Conservation (phyloP, 2,888 invertebrate species). For the Stenotaenia linearis region DNA sequence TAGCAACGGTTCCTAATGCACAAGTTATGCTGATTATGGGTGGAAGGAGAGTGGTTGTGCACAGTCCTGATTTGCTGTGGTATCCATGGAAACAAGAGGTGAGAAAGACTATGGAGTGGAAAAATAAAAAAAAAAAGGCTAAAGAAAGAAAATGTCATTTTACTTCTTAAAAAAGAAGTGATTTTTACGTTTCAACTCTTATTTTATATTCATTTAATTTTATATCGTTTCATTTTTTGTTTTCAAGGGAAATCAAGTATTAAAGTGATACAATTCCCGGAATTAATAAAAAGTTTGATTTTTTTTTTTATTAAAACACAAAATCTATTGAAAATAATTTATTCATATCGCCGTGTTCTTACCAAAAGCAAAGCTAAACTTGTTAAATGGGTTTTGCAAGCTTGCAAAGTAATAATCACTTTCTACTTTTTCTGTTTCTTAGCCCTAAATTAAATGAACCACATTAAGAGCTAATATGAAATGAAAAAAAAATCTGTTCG, state of each 20-base stretch:
- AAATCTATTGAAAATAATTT: not conserved
- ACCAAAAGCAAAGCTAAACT: not conserved
- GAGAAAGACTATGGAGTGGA: not conserved
- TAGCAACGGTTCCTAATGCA: slow-evolving; percentile 2
- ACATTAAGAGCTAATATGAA: not conserved
- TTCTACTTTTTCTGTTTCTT: not conserved
- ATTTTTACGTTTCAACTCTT: not conserved
- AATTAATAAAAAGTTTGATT: no score
- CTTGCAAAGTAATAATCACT: not conserved
- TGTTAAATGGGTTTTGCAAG: not conserved
- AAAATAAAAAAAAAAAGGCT: not conserved
- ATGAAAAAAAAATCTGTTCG: not conserved
- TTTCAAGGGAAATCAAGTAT: not conserved
- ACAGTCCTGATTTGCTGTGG: slow-evolving; percentile 4
- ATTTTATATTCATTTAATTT: not conserved
- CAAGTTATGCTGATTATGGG: slow-evolving; percentile 17
- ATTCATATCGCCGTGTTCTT: not conserved
- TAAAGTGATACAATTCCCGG: no score
- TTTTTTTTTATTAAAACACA: no score
- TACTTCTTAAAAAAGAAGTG: not conserved
- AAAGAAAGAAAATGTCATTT: not conserved
- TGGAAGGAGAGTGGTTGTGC: slow-evolving; percentile 11
- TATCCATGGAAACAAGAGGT: slow-evolving; percentile 19
- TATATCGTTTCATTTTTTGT: not conserved
- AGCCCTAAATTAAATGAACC: not conserved